phyloP scores from a whole-genome alignment of 2,113 vertebrate species.

The Coryphaenoides rupestris region DNA sequence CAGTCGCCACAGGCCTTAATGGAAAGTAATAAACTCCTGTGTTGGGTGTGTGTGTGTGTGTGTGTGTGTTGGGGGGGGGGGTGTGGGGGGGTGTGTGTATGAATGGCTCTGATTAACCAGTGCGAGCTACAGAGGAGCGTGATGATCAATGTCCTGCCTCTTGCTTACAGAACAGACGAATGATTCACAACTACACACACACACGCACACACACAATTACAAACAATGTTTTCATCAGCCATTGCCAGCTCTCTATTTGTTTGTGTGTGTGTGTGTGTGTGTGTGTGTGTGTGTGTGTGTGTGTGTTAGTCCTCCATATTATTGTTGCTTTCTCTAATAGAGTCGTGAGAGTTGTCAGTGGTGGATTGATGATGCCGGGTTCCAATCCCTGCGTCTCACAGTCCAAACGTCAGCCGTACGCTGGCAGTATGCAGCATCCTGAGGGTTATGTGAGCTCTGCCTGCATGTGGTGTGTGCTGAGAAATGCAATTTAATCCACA shows the following conservation, averaged over 20 bases:
- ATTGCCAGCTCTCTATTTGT: neutral
- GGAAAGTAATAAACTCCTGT: conserved; percentile 46
- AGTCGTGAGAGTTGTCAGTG: neutral
- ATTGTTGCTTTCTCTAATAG: neutral
- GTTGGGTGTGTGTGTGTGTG: conserved; percentile 3
- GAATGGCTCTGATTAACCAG: conserved; percentile 58
- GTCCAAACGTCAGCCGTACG: neutral
- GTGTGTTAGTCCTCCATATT: neutral
- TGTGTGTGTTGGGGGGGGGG: conserved; percentile 22
- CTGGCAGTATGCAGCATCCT: too few species aligned
- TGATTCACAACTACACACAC: conserved; percentile 7
- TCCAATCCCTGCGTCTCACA: neutral
- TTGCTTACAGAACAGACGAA: conserved; percentile 23
- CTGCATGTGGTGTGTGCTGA: conserved; percentile 2
- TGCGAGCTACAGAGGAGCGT: conserved; percentile 45
- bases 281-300: conserved; percentile 12
- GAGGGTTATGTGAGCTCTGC: conserved; percentile 1
- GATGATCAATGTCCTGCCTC: conserved; percentile 51
- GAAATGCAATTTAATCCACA: neutral
- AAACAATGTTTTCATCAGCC: conserved; percentile 22
- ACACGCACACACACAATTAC: conserved; percentile 7
- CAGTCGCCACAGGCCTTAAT: conserved; percentile 42
- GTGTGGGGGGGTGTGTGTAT: conserved; percentile 33
- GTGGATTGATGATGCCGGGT: neutral
- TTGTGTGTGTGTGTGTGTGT: conserved; percentile 8